Percentiles rank a stretch among this genome's conserved stretches.
Conservation (phyloP, 2,113 vertebrate genomes). For the Sinocyclocheilus maitianheensis region DNA sequence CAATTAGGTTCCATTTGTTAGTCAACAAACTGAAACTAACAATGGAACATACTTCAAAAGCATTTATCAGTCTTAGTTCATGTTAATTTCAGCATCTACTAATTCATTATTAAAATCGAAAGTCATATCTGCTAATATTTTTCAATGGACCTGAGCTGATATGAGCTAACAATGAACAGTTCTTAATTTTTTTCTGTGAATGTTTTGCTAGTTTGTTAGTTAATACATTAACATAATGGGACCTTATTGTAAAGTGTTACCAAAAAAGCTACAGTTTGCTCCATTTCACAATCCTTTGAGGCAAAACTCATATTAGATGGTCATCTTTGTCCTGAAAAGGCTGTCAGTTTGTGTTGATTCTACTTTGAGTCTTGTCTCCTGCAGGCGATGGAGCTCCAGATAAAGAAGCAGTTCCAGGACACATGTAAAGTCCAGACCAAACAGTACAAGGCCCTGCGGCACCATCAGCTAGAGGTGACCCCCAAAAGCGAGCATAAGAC, state of each 20-base stretch:
- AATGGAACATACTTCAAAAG: background rate
- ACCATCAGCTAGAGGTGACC: constrained; percentile 98
- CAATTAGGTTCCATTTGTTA: background rate
- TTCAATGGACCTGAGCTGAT: background rate
- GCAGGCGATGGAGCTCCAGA: constrained; percentile 98
- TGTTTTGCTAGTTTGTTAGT: background rate
- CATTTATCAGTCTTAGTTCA: background rate
- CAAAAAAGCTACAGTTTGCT: background rate
- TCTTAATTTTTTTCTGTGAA: background rate
- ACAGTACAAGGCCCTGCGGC: constrained; percentile 99
- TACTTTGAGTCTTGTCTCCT: constrained; percentile 31
- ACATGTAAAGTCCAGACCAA: constrained; percentile 99
- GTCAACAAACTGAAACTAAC: no score
- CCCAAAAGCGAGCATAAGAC: constrained; percentile 98
- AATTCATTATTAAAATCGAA: background rate
- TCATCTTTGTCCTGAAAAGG: background rate
- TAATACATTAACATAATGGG: background rate
- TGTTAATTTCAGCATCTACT: background rate
- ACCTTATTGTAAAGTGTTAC: background rate
- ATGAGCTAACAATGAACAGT: background rate
- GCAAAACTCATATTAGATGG: background rate
- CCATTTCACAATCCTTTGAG: background rate
- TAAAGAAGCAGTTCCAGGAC: constrained; percentile 99
- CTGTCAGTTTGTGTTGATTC: background rate
- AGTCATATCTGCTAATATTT: background rate